Evolutionary conservation across 1,140 invertebrate species (phyloP), one percentile per base, ranked within the genome.

Genomic region (Wiebesia pumilae): DNA sequence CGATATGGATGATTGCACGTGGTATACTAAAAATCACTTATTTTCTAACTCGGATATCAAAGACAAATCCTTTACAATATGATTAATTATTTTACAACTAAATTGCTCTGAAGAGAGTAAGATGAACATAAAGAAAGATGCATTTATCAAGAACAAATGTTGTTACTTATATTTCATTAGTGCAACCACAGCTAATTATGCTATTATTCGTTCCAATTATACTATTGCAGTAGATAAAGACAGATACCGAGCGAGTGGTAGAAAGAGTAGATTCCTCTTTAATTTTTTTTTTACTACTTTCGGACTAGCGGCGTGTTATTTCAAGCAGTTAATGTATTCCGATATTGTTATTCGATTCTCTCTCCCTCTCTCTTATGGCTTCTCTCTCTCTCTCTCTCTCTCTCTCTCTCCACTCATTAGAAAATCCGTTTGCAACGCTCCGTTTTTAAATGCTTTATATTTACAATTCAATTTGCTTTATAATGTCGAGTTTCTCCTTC

Each of bases 401-500:
- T 19, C 35, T 38, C 54, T 85, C 89, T 89, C 84, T 86, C 87
- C 88, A 88, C 89, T 91, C 89, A 90, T 91, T 91, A 90, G 88
- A 83, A 87, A 91, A 90, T 90, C 90, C 89, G 90, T 90, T 91
- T 90, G 90, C 87, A 87, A 88, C 85, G 88, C 85, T 79, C 84
- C 85, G 89, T 92, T 92, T 92, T 92, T 91, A 90, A 92, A 91
- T 88, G 90, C 88, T 90, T 90, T 90, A 89, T 92, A 92, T 92
- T 92, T 92, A 91, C 91, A 92, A 92, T 92, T 92, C 91, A 92
- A 92, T 92, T 92, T 90, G 89, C 88, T 89, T 91, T 90, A 88
- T 89, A 86, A 71, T 75, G 81, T 79, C 83, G 73, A 86, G 81
- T 47, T 73, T 78, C 81, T 54, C 67, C 35, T 33, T 62, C 30